phyloP scores from a whole-genome alignment of 2,888 invertebrate genomes.

The Pachymerium ferrugineum region DNA sequence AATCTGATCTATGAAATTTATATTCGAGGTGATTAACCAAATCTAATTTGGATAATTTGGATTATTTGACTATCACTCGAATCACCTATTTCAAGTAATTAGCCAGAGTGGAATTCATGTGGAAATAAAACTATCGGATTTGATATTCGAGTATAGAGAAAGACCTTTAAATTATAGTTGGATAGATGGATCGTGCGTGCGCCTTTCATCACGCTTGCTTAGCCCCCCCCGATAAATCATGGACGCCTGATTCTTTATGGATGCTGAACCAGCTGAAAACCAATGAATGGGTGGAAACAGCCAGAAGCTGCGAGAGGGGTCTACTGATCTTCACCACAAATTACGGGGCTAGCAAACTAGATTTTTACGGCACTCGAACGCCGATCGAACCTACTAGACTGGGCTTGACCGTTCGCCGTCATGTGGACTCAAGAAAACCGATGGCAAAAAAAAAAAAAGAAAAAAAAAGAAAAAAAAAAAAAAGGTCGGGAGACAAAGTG shows the following conservation, averaged over 20 bases:
- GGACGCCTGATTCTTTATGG: neutral
- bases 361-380: neutral
- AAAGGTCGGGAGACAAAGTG: neutral
- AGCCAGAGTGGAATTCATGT: too few relatives aligned
- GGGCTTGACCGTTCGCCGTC: neutral
- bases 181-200: neutral
- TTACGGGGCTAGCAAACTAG: constrained; percentile 14
- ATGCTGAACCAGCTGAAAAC: constrained; percentile 17
- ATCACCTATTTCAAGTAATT: too few relatives aligned
- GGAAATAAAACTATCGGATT: too few relatives aligned
- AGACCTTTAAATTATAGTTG: neutral
- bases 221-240: neutral
- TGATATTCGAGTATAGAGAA: too few relatives aligned
- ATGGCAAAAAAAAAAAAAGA: neutral
- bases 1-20: too few relatives aligned
- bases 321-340: constrained; percentile 7
- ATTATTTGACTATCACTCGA: too few relatives aligned
- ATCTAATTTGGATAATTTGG: too few relatives aligned
- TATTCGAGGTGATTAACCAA: too few relatives aligned
- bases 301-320: neutral
- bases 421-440: neutral
- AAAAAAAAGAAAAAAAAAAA: neutral
- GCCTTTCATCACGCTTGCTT: constrained; percentile 20
- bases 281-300: constrained; percentile 15
- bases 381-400: neutral